These are phyloP conservation scores for Helobdella robusta DNA, from an alignment of 2,888 invertebrate genomes.

Conservation along the genomic window DNA sequence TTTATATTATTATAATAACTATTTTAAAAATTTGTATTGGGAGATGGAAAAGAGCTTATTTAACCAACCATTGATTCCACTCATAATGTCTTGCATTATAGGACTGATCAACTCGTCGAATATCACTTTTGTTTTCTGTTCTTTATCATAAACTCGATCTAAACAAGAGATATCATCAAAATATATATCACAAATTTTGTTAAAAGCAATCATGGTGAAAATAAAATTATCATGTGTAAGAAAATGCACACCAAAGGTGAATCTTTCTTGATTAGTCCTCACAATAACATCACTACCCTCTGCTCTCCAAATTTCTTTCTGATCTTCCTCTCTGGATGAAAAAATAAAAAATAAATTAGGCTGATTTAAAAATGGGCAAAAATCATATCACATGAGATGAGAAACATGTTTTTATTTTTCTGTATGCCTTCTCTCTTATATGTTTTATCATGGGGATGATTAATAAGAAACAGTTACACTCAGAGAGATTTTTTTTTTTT, in stretches of 20 bases:
- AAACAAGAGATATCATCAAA: conserved; percentile 31
- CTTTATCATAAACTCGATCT: conserved; percentile 44
- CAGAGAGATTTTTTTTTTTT: no score
- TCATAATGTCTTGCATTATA: conserved; percentile 35
- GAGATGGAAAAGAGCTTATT: no score
- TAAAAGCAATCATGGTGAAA: conserved; percentile 11
- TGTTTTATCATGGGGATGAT: no score
- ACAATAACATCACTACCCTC: not conserved
- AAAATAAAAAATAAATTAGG: not conserved
- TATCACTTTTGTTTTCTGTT: conserved; percentile 38
- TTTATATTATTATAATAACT: conserved; percentile 1
- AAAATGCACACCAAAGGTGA: no score
- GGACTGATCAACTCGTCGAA: conserved; percentile 42
- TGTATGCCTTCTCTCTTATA: no score
- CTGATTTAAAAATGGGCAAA: not conserved
- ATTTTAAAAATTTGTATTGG: not conserved
- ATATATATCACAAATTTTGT: not conserved
- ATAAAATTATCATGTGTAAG: conserved; percentile 7
- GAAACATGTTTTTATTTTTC: no score
- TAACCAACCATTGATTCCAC: conserved; percentile 43
- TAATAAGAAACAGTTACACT: no score
- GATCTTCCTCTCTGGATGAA: conserved; percentile 19
- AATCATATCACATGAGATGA: no score
- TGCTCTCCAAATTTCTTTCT: conserved; percentile 12
- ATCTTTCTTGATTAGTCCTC: no score